phyloP scores from a whole-genome alignment of 2,113 vertebrate species.

The Nymphicus hollandicus region DNA sequence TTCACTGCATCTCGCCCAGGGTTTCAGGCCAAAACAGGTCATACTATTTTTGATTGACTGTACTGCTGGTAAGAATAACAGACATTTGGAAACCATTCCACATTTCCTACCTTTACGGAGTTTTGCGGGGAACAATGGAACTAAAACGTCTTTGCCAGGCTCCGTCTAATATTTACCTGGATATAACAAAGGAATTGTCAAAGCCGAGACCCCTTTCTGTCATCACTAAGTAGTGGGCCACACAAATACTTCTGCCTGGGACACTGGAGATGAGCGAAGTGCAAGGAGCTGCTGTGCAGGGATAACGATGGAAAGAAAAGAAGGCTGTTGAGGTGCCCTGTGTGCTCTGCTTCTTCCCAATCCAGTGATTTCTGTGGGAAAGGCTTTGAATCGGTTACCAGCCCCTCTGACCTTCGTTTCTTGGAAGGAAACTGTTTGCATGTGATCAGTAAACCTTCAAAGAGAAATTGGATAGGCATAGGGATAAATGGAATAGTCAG shows the following conservation, averaged over 20 bases:
- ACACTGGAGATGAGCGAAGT: accelerated
- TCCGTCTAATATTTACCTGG: background rate
- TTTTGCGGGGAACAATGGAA: background rate
- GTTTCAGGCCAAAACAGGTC: background rate
- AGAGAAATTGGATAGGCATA: background rate
- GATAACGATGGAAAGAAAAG: too few relatives aligned
- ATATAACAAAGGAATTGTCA: background rate
- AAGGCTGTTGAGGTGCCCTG: background rate
- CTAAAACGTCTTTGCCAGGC: background rate
- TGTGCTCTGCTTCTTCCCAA: background rate
- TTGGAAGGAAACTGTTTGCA: background rate
- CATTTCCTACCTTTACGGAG: background rate
- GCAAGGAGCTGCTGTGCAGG: background rate
- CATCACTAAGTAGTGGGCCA: background rate
- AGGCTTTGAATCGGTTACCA: background rate
- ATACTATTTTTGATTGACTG: accelerated
- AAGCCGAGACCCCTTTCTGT: background rate
- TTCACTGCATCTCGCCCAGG: background rate
- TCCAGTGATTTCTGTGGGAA: background rate
- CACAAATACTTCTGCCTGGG: background rate
- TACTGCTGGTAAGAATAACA: background rate
- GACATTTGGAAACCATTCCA: background rate
- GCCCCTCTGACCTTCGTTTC: background rate
- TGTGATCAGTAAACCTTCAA: background rate
- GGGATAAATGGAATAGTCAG: background rate